These are phyloP conservation scores for Holcopasites calliopsidis DNA, from an alignment of 1,140 invertebrate genomes.

Conservation along the genomic window DNA sequence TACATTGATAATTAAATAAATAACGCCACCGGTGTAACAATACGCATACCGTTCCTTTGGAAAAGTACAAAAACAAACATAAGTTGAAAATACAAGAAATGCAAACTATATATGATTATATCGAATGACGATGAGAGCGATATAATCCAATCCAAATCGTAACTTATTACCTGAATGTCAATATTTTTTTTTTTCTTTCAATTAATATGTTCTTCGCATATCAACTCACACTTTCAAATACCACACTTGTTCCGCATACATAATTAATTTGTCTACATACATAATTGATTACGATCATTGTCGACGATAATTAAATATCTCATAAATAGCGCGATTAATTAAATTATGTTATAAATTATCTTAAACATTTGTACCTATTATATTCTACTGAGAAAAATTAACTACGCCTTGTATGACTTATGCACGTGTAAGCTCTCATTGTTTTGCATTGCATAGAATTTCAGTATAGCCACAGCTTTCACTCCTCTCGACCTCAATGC, in stretches of 20 bases:
- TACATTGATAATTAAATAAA: conserved; percentile 38
- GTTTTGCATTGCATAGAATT: conserved; percentile 34
- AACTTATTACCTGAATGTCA: not conserved
- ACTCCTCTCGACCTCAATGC: not conserved
- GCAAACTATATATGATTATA: conserved; percentile 20
- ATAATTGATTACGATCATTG: conserved; percentile 46
- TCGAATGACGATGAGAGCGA: not conserved
- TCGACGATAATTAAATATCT: conserved; percentile 46
- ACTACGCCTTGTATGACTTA: conserved; percentile 43
- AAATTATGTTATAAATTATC: conserved; percentile 44
- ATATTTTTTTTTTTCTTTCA: conserved; percentile 8
- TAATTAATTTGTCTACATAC: conserved; percentile 41
- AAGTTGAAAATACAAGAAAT: conserved; percentile 41
- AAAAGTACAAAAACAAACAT: conserved; percentile 58
- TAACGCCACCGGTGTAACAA: conserved; percentile 13
- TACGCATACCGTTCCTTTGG: conserved; percentile 5
- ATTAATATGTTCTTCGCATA: conserved; percentile 21
- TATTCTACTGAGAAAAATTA: conserved; percentile 40
- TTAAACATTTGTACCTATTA: conserved; percentile 39
- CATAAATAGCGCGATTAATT: too few species aligned
- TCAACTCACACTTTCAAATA: conserved; percentile 39
- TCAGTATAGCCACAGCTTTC: conserved; percentile 20
- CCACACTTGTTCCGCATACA: conserved; percentile 45
- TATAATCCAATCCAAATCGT: not conserved
- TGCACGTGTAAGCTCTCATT: conserved; percentile 25